Conservation (phyloP, 2,888 invertebrate genomes). For the Clostera curtula region DNA sequence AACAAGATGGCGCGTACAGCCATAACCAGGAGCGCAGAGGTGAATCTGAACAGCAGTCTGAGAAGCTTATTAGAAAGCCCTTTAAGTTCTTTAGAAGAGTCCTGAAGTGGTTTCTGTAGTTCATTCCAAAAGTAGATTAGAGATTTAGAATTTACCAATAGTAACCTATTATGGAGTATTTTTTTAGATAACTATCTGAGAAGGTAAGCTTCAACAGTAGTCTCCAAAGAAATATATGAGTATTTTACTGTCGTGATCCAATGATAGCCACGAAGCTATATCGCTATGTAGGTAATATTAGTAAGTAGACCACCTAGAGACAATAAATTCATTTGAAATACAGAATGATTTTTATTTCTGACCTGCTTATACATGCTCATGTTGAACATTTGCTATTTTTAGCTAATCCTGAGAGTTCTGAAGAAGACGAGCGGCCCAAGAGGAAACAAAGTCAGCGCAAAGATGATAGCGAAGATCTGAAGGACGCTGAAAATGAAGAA, state of each 20-base stretch:
- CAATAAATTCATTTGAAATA: too few species aligned
- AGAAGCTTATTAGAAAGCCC: conserved; percentile 36
- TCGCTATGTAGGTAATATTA: too few species aligned
- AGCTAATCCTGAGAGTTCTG: conserved; percentile 26
- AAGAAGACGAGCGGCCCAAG: conserved; percentile 18
- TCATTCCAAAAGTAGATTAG: conserved; percentile 1
- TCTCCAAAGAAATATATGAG: too few species aligned
- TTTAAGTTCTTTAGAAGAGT: conserved; percentile 40
- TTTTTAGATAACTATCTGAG: too few species aligned
- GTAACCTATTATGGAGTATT: too few species aligned
- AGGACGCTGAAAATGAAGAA: conserved; percentile 35
- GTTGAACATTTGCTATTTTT: conserved; percentile 11
- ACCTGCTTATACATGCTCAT: neutral
- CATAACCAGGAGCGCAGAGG: conserved; percentile 53
- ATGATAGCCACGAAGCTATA: too few species aligned
- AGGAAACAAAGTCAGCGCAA: conserved; percentile 21
- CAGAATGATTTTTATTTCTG: conserved; percentile 1
- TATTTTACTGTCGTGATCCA: too few species aligned
- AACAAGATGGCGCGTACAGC: conserved; percentile 61
- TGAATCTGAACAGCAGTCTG: conserved; percentile 39
- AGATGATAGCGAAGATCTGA: conserved; percentile 8
- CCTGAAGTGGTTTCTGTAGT: conserved; percentile 38
- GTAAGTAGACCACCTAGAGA: too few species aligned
- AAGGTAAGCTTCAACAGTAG: too few species aligned
- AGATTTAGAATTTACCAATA: neutral